Base-by-base conservation (phyloP, 2,888 invertebrate species). In the Caprella mutica region DNA sequence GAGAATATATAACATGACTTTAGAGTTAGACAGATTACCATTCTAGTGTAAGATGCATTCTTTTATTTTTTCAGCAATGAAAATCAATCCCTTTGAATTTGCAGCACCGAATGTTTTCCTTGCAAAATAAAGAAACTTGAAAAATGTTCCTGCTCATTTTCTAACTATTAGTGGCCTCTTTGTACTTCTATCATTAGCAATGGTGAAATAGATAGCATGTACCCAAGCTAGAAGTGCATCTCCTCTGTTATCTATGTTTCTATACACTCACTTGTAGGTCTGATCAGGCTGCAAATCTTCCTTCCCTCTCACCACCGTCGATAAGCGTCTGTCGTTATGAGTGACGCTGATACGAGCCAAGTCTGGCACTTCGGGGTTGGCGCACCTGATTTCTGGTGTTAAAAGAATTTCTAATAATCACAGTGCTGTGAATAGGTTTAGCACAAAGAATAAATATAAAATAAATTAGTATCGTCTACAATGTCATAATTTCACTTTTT, bases 331-430 rank as follows among this genome's bases (percentile, higher is more conserved):
- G 71, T 92, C 92, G 70, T 91, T 92, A 52, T 89, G 88, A 0
- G 90, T 89, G 30, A 91, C 86, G 0, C 90, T 88, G 0, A 90
- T 78, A 23, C 90, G 85, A 65, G 89, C 85, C 71, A 90, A 88
- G 27, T 85, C 82, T 0, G 91, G 85, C 27, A 88, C 76, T 2
- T 82, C 75, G 0, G 92, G 91, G 68, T 89, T 89, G 0, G 84
- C 78, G 69, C 92, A 92, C 54, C 91, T 81, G 66, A 91, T 87
- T 76, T 91, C 90, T 87, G 72, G 1, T n/a, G n/a, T n/a, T n/a
- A 38, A 38, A 55, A 65, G 40, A 59, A 58, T 55, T 52, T 55
- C 56, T 52, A 27, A 43, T 26, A 19, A 35, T 5, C n/a, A 38
- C 19, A 38, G 19, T 38, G 19, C n/a, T 38, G 19, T 17, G n/a